A percentile compares a stretch with the other conserved stretches of the same genome.
Conservation (phyloP, 2,113 vertebrate species). For the Ibidorhyncha struthersii region DNA sequence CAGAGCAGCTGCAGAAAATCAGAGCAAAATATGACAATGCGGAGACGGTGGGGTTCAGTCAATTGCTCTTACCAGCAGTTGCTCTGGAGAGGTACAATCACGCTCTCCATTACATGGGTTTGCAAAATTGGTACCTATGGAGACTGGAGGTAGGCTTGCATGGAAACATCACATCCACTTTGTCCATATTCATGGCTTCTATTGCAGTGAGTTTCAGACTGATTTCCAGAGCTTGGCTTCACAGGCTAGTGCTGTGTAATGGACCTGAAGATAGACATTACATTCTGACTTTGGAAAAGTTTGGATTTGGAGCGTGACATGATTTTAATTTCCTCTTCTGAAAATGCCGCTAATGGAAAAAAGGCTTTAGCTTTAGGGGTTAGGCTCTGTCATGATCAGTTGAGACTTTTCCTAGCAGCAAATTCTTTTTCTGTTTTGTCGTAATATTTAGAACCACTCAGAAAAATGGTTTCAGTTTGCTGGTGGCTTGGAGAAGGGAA, state of each 20-base stretch:
- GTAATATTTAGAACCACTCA: not conserved
- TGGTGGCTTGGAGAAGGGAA: not conserved
- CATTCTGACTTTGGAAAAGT: not conserved
- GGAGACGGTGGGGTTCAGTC: not conserved
- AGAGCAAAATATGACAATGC: not conserved
- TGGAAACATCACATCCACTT: not conserved
- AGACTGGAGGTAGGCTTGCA: not conserved
- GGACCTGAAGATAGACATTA: not conserved
- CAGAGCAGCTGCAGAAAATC: not conserved
- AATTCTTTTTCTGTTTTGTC: not conserved
- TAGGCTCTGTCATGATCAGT: not conserved
- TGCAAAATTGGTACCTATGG: not conserved
- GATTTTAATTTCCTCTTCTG: not conserved
- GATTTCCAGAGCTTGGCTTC: not conserved
- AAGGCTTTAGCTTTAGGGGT: not conserved
- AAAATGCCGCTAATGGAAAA: not conserved
- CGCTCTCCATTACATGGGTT: not conserved
- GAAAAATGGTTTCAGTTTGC: not conserved
- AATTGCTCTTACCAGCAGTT: not conserved
- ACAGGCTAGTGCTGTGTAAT: accelerated
- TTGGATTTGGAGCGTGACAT: not conserved
- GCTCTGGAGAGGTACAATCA: conserved; percentile 5
- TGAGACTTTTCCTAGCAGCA: not conserved
- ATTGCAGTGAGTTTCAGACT: not conserved
- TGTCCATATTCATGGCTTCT: not conserved